Base-by-base conservation (phyloP, 1,140 invertebrate genomes). In the Drosophila sturtevanti region DNA sequence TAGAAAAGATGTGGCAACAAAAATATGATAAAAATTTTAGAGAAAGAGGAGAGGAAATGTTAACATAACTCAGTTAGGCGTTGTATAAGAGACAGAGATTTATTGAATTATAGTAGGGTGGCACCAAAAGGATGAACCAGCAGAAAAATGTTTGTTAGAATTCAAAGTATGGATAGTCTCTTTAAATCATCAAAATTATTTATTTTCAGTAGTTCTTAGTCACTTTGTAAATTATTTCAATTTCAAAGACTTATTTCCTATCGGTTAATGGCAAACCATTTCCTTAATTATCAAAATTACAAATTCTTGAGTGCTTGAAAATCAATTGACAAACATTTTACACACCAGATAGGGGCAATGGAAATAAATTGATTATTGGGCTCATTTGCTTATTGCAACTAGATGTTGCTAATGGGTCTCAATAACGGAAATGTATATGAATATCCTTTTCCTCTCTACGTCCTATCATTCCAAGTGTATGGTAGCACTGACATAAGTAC, bases 331-430 rank as follows among this genome's bases (percentile, higher is more conserved):
- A 27, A 48, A 21, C 38, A 44, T 11, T 62, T 41, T 21, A 48
- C 16, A 44, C 41, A 10, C 12, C 18, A 48, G 41, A 48, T 3
- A n/a, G n/a, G 27, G 64, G 56, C 72, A 75, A 75, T 68, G n/a
- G 35, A 56, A 48, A 54, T 27, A 68, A 75, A 75, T 69, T 63
- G 66, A 77, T 77, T 76, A 37, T 31, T 41, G 24, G 18, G 5
- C 27, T 37, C 54, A 74, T 75, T 16, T 12, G 63, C 48, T 38
- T 48, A 68, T 67, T 76, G 68, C 64, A 38, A 63, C 35, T 59
- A 44, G 68, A 35, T 72, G 31, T 56, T 54, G 58, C 27, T 54
- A 82, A 81, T 82, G 82, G 78, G 68, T 38, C 65, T 74, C 59
- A 69, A 81, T 80, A 67, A 64, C 81, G 41, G 61, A 78, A 56